Evolutionary conservation across 2,888 invertebrate species (phyloP).

Genomic region (Belgica antarctica): DNA sequence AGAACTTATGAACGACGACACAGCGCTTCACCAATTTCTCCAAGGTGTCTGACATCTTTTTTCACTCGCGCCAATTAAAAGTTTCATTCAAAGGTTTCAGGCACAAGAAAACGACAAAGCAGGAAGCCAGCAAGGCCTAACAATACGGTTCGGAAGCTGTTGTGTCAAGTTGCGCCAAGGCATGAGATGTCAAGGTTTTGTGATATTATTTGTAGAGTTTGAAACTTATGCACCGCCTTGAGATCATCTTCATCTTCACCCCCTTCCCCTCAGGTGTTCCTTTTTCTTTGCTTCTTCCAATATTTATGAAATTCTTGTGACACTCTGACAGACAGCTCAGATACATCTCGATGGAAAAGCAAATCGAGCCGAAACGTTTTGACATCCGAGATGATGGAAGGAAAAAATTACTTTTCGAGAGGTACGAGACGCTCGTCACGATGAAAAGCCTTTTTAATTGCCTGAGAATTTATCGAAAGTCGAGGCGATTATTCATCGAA

Average conservation of each 20-base stretch:
- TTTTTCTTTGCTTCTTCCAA: constrained; percentile 13
- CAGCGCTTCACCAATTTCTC: too few relatives aligned
- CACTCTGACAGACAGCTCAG: constrained; percentile 24
- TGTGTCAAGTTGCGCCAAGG: too few relatives aligned
- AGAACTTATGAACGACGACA: too few relatives aligned
- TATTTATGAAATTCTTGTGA: constrained; percentile 24
- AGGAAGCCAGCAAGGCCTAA: too few relatives aligned
- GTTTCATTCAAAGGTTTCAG: too few relatives aligned
- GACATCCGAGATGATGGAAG: constrained; percentile 38
- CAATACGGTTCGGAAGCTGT: too few relatives aligned
- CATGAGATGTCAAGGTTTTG: background rate
- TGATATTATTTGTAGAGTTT: background rate
- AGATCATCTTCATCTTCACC: too few relatives aligned
- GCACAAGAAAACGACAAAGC: too few relatives aligned
- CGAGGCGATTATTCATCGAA: background rate
- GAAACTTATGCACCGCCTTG: too few relatives aligned
- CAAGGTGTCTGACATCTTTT: too few relatives aligned
- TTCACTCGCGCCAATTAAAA: too few relatives aligned
- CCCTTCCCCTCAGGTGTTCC: too few relatives aligned
- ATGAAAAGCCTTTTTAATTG: constrained; percentile 38
- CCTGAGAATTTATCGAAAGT: constrained; percentile 37
- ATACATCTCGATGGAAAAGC: constrained; percentile 27
- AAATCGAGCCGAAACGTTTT: constrained; percentile 40
- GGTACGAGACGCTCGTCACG: constrained; percentile 16
- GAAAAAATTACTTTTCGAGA: constrained; percentile 16